Conservation (phyloP, 2,797 vertebrate genomes). For the Helarctos malayanus region DNA sequence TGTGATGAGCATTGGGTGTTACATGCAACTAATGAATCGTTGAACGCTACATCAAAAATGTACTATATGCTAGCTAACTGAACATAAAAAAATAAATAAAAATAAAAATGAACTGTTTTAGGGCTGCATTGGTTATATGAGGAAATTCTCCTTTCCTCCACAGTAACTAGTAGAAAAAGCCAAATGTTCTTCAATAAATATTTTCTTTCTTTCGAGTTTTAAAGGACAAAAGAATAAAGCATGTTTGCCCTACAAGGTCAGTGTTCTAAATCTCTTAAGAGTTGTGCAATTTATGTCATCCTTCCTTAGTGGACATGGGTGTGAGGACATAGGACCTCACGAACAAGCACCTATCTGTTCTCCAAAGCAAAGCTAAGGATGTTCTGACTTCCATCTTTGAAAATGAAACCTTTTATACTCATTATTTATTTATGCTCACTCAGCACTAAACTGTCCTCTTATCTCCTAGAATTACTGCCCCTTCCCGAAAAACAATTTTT, state of each 20-base stretch:
- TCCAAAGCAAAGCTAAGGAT: background rate
- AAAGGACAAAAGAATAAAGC: background rate
- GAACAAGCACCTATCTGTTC: fast-evolving
- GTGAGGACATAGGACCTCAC: fast-evolving
- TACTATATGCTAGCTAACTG: too few species aligned
- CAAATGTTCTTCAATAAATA: background rate
- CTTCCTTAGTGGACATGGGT: background rate
- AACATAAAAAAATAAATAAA: background rate
- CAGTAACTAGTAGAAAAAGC: background rate
- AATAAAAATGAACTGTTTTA: background rate
- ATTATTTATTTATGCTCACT: background rate
- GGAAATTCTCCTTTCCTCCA: background rate
- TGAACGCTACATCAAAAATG: too few species aligned
- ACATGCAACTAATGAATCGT: too few species aligned
- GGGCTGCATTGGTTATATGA: background rate
- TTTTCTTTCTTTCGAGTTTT: background rate
- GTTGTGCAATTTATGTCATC: background rate
- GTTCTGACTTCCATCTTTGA: background rate
- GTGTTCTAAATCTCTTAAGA: background rate
- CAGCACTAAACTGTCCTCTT: background rate
- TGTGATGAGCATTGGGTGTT: too few species aligned
- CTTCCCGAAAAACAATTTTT: background rate
- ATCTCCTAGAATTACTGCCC: background rate
- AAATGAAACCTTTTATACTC: conserved; percentile 10
- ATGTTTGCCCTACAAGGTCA: background rate